Percentiles rank a stretch among this genome's conserved stretches.
Evolutionary conservation across 1,140 invertebrate species (phyloP).

Genomic region (Plutomurus gul): DNA sequence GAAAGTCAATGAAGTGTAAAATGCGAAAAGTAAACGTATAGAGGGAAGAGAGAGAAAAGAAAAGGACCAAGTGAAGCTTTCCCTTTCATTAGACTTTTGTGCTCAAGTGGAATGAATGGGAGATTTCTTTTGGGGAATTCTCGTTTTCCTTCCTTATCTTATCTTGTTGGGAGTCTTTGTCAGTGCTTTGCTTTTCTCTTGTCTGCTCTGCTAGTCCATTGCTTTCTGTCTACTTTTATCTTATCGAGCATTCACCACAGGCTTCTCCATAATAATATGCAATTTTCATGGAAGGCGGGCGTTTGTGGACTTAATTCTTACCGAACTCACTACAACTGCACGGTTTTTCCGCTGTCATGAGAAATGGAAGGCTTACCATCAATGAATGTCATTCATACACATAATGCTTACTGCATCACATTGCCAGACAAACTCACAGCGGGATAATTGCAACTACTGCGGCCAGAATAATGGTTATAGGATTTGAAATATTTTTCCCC

Average conservation of each 20-base stretch:
- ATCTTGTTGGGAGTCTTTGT: background rate
- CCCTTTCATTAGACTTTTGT: conserved; percentile 17
- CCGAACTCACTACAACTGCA: background rate
- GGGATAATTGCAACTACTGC: too few species aligned
- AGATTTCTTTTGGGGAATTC: background rate
- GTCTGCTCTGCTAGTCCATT: background rate
- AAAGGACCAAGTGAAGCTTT: background rate
- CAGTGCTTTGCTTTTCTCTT: background rate
- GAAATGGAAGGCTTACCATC: too few species aligned
- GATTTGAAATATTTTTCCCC: too few species aligned
- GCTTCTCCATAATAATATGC: conserved; percentile 10
- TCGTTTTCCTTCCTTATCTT: background rate
- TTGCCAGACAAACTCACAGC: too few species aligned
- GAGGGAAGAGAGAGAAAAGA: background rate
- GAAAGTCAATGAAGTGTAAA: background rate
- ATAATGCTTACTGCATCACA: too few species aligned
- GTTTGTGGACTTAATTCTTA: conserved; percentile 1
- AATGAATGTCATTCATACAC: too few species aligned
- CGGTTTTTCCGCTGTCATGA: too few species aligned
- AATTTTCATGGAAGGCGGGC: conserved; percentile 3
- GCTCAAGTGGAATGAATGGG: background rate
- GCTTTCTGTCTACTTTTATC: background rate
- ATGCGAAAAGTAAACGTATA: background rate
- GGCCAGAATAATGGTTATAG: too few species aligned
- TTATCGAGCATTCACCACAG: conserved; percentile 4